A percentile compares a stretch with the other conserved stretches of the same genome.
Evolutionary conservation across 1,140 invertebrate species (phyloP).

Genomic region (Aleiodes sp.): DNA sequence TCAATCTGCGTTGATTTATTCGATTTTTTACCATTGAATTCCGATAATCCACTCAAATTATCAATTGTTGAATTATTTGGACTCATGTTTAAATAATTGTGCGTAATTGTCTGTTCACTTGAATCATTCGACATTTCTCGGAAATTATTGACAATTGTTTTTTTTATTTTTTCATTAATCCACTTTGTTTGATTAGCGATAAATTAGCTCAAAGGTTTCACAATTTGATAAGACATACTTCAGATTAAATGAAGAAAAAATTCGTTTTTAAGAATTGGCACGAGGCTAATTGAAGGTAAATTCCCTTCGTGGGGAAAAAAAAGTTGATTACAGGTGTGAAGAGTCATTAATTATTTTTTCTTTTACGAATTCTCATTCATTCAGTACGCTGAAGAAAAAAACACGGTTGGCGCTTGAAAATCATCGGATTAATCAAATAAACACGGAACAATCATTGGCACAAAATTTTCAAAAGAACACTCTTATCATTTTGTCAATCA

Average conservation of each 20-base stretch:
- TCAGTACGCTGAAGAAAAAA: too few relatives aligned
- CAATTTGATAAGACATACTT: not conserved
- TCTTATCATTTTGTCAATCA: too few relatives aligned
- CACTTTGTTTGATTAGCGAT: not conserved
- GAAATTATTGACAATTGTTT: not conserved
- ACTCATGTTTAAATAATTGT: not conserved
- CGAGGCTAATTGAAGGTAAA: not conserved
- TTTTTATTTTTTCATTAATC: not conserved
- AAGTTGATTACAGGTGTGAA: too few relatives aligned
- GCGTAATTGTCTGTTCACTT: not conserved
- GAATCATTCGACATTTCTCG: not conserved
- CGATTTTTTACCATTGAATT: slow-evolving; percentile 25
- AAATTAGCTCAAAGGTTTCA: not conserved
- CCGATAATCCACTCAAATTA: not conserved
- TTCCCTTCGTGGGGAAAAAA: too few relatives aligned
- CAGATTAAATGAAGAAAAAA: not conserved
- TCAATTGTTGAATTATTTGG: not conserved
- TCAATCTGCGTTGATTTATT: slow-evolving; percentile 58
- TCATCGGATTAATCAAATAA: too few relatives aligned
- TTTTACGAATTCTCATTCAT: too few relatives aligned
- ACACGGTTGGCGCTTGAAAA: too few relatives aligned
- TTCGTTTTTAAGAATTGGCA: not conserved
- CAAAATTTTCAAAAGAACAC: too few relatives aligned
- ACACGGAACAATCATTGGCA: too few relatives aligned
- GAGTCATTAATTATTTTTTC: too few relatives aligned